These are phyloP conservation scores for Myopa tessellatipennis DNA, from an alignment of 2,888 invertebrate species.

Conservation along the genomic window DNA sequence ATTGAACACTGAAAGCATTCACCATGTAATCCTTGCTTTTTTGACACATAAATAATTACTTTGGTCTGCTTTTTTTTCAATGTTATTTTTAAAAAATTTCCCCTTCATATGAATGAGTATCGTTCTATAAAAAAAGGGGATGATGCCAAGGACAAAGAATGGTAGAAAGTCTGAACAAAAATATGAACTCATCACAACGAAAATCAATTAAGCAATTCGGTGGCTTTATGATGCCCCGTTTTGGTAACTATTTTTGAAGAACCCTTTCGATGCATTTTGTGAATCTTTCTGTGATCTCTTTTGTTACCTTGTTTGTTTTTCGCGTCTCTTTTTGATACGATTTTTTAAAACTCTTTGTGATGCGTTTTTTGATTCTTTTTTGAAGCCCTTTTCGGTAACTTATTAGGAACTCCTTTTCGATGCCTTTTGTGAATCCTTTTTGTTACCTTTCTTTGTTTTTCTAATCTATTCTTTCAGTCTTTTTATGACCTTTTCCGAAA, in stretches of 20 bases:
- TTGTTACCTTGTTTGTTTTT: no score
- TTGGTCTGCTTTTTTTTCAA: not conserved
- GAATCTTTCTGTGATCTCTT: no score
- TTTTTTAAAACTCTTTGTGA: no score
- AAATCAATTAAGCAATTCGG: constrained; percentile 29
- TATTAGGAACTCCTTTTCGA: no score
- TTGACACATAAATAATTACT: constrained; percentile 23
- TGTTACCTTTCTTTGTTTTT: no score
- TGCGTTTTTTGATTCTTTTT: no score
- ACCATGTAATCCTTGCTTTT: constrained; percentile 34
- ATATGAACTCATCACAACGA: not conserved
- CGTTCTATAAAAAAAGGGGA: not conserved
- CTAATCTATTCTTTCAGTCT: no score
- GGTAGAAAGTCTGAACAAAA: not conserved
- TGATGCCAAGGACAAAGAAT: not conserved
- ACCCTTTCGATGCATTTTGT: no score
- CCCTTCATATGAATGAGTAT: constrained; percentile 7
- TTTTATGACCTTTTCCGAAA: no score
- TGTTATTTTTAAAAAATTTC: not conserved
- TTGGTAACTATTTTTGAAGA: not conserved
- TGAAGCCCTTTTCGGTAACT: no score
- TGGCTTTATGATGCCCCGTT: constrained; percentile 5
- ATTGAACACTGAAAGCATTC: constrained; percentile 16
- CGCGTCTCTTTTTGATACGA: no score
- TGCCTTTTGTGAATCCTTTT: no score